These are phyloP conservation scores for Bicyclus anynana DNA, from an alignment of 1,140 invertebrate genomes.

Conservation along the genomic window DNA sequence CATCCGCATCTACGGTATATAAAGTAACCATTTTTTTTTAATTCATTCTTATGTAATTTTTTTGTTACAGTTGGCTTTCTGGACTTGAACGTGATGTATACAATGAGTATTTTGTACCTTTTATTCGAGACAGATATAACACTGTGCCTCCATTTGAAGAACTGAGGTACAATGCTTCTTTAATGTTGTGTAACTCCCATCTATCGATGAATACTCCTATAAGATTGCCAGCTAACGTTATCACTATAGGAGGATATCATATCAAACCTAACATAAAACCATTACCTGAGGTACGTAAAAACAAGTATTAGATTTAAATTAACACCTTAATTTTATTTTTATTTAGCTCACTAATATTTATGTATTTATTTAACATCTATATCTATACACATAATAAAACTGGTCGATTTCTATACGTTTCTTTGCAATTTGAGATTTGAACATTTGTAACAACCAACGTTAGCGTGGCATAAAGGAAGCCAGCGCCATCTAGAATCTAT, in stretches of 20 bases:
- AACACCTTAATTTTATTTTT: background rate
- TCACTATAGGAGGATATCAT: slow-evolving; percentile 29
- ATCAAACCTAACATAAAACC: slow-evolving; percentile 19
- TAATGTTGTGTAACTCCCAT: slow-evolving; percentile 29
- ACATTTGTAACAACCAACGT: too few species aligned
- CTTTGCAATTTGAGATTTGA: too few species aligned
- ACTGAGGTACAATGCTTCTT: slow-evolving; percentile 23
- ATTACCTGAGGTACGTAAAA: slow-evolving; percentile 20
- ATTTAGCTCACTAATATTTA: too few species aligned
- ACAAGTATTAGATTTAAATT: background rate
- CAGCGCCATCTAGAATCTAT: too few species aligned
- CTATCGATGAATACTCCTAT: slow-evolving; percentile 18
- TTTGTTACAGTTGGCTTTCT: slow-evolving; percentile 10
- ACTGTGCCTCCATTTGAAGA: slow-evolving; percentile 7
- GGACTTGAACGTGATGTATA: slow-evolving; percentile 16
- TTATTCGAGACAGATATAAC: slow-evolving; percentile 12
- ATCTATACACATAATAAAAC: too few species aligned
- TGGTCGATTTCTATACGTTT: too few species aligned
- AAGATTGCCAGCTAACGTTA: slow-evolving; percentile 19
- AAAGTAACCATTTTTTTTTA: background rate
- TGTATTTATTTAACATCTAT: too few species aligned
- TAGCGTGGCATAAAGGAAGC: too few species aligned
- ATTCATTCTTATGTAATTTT: background rate
- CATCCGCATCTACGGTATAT: background rate
- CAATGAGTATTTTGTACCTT: slow-evolving; percentile 13